phyloP scores from a whole-genome alignment of 2,797 vertebrate genomes.

The Manis javanica region DNA sequence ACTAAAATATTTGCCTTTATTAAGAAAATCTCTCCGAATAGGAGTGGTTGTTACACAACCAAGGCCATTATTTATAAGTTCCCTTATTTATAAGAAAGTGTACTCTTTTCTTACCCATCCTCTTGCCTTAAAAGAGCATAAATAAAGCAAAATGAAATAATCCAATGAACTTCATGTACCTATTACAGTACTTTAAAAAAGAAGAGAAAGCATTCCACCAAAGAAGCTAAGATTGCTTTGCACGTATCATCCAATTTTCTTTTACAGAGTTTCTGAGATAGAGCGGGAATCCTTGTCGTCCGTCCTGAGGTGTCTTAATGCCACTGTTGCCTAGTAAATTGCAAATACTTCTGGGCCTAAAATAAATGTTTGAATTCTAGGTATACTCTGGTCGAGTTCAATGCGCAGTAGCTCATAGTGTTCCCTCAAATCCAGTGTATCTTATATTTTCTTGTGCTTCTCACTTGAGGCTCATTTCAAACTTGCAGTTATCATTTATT shows the following conservation, averaged over 20 bases:
- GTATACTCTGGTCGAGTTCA: not conserved
- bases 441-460: not conserved
- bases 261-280: slow-evolving; percentile 22
- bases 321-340: not conserved
- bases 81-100: slow-evolving; percentile 53
- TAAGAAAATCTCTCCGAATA: slow-evolving; percentile 74
- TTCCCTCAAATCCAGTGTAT: not conserved
- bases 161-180: not conserved
- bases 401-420: not conserved
- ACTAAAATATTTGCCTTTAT: slow-evolving; percentile 78
- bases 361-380: slow-evolving; percentile 30
- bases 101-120: slow-evolving; percentile 25
- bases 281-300: not conserved
- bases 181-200: slow-evolving; percentile 28
- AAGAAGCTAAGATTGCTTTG: not conserved
- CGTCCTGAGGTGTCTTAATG: not conserved
- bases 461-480: slow-evolving; percentile 35
- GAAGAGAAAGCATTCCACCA: slow-evolving; percentile 35
- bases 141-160: slow-evolving; percentile 53
- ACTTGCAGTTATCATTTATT: slow-evolving; percentile 49
- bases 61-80: slow-evolving; percentile 57
- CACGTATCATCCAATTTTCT: not conserved
- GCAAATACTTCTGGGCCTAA: not conserved
- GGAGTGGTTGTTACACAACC: slow-evolving; percentile 1
- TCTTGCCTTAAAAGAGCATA: slow-evolving; percentile 48